Evolutionary conservation across 2,797 vertebrate species (phyloP).

Genomic region (Antrozous pallidus): DNA sequence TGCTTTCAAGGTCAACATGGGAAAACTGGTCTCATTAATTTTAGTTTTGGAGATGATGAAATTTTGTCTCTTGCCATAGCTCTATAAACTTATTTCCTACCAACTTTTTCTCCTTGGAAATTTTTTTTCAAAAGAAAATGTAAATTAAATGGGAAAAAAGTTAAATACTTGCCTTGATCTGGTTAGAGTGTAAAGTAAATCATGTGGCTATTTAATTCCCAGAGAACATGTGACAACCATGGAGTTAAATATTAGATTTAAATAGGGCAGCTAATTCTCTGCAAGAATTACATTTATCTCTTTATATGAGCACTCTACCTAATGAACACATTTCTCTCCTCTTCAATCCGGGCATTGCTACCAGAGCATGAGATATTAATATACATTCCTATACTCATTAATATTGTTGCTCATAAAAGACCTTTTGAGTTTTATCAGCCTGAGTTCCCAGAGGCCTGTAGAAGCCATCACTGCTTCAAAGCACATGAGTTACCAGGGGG

Average conservation of each 20-base stretch:
- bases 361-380: conserved; percentile 45
- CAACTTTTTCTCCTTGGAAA: neutral
- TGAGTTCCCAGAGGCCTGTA: conserved; percentile 6
- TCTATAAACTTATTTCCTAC: neutral
- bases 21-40: neutral
- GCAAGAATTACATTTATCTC: conserved; percentile 65
- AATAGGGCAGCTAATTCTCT: conserved; percentile 49
- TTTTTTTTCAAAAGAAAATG: neutral
- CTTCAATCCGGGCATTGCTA: neutral
- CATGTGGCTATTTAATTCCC: conserved; percentile 65
- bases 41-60: conserved; percentile 25
- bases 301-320: conserved; percentile 49
- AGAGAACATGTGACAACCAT: conserved; percentile 45
- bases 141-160: conserved; percentile 39
- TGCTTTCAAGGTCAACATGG: neutral
- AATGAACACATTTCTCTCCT: conserved; percentile 42
- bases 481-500: neutral
- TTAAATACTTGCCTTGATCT: conserved; percentile 51
- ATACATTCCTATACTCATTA: conserved; percentile 16
- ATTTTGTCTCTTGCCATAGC: neutral
- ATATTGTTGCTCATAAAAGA: conserved; percentile 52
- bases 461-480: neutral
- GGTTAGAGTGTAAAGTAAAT: conserved; percentile 37
- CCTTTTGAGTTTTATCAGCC: conserved; percentile 57
- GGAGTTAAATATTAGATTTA: conserved; percentile 63